Percentiles rank a stretch among this genome's conserved stretches.
Conservation (phyloP, 2,113 vertebrate species). For the Siphamia tubifer region DNA sequence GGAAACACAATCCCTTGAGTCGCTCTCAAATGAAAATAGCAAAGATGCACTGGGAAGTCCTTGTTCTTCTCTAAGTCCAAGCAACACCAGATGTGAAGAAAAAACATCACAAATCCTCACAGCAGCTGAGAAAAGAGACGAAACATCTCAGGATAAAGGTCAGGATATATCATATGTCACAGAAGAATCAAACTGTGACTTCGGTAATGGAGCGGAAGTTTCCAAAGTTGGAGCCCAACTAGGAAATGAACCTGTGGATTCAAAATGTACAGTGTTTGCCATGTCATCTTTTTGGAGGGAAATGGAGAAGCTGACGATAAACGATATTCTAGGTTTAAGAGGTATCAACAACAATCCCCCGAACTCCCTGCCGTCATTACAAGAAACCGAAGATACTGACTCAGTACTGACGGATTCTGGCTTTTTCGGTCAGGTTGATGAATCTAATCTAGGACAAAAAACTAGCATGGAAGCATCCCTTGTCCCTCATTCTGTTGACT, state of each 20-base stretch:
- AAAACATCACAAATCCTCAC: neutral
- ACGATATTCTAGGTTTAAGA: slow-evolving; percentile 76
- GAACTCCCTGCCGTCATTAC: slow-evolving; percentile 36
- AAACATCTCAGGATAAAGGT: neutral
- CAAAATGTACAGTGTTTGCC: slow-evolving; percentile 58
- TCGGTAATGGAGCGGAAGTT: neutral
- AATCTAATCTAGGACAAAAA: slow-evolving; percentile 23
- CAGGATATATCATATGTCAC: neutral
- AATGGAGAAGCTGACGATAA: slow-evolving; percentile 83
- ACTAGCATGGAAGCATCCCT: slow-evolving; percentile 6
- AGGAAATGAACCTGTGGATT: slow-evolving; percentile 10
- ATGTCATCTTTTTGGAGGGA: slow-evolving; percentile 83
- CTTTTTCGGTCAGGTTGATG: slow-evolving; percentile 51
- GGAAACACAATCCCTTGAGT: neutral
- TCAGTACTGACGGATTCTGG: slow-evolving; percentile 48
- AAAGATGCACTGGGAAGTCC: slow-evolving; percentile 8
- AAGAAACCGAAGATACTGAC: slow-evolving; percentile 43
- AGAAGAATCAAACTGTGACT: neutral
- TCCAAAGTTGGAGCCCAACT: neutral
- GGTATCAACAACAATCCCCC: slow-evolving; percentile 18
- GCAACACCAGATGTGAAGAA: neutral
- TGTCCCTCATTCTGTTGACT: slow-evolving; percentile 19
- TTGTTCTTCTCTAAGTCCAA: slow-evolving; percentile 10
- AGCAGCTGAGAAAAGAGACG: neutral
- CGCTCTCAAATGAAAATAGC: slow-evolving; percentile 17